phyloP scores from a whole-genome alignment of 2,888 invertebrate genomes.

The Pinctada fucata region DNA sequence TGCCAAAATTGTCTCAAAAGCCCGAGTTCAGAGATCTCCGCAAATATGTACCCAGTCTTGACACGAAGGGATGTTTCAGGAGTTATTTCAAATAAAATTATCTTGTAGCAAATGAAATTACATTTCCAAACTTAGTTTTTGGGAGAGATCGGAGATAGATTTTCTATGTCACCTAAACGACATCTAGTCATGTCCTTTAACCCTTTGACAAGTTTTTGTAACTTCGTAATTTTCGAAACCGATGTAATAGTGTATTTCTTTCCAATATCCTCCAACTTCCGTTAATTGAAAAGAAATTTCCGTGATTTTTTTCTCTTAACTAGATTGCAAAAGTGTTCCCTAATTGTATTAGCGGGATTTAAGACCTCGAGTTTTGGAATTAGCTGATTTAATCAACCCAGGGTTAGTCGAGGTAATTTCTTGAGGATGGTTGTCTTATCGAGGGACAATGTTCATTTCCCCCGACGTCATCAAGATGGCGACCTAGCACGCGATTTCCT shows the following conservation, averaged over 20 bases:
- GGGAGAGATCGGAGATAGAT: not conserved
- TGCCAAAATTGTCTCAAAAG: no score
- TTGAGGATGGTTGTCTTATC: not conserved
- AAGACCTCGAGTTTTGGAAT: slow-evolving; percentile 9
- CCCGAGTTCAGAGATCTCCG: no score
- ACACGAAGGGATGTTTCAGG: no score
- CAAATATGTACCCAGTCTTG: no score
- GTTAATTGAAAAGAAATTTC: not conserved
- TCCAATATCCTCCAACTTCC: not conserved
- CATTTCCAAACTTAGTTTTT: no score
- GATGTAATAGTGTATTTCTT: not conserved
- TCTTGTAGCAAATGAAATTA: no score
- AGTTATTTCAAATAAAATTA: no score
- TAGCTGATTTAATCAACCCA: slow-evolving; percentile 14
- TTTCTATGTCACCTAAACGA: not conserved
- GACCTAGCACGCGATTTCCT: slow-evolving; percentile 2
- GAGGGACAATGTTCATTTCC: slow-evolving; percentile 9
- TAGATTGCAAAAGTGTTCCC: not conserved
- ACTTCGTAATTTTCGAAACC: not conserved
- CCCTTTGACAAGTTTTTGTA: not conserved
- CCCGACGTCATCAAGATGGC: not conserved
- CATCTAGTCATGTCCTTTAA: not conserved
- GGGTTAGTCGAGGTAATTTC: slow-evolving; percentile 5
- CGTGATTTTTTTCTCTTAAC: slow-evolving; percentile 8
- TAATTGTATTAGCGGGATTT: slow-evolving; percentile 6